A percentile compares a stretch with the other conserved stretches of the same genome.
phyloP scores from a whole-genome alignment of 2,113 vertebrate species.

The Saguinus imperator region DNA sequence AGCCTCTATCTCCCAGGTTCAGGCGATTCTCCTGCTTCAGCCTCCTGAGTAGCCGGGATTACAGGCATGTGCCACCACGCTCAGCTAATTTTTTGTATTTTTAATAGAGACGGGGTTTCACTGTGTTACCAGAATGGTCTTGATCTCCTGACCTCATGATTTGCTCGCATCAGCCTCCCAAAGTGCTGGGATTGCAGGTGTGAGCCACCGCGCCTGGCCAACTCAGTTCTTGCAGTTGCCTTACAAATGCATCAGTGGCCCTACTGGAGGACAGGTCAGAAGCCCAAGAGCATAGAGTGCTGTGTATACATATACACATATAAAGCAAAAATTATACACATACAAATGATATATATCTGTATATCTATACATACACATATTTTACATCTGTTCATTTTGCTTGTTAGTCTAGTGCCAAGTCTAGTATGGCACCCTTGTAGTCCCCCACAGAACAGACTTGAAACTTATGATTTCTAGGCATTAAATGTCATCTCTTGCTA shows the following conservation, averaged over 20 bases:
- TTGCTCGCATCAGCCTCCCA: too few species aligned
- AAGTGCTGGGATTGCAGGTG: too few species aligned
- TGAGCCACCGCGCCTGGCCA: too few species aligned
- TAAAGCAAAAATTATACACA: not conserved
- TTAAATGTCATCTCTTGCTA: not conserved
- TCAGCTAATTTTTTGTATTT: too few species aligned
- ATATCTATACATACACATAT: not conserved
- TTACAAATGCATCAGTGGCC: not conserved
- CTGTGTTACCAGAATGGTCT: too few species aligned
- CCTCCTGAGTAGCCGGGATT: too few species aligned
- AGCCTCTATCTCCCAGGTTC: too few species aligned
- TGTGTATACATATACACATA: not conserved
- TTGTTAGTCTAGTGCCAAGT: not conserved
- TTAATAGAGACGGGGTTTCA: too few species aligned
- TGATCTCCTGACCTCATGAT: too few species aligned
- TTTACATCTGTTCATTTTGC: not conserved
- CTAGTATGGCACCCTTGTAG: not conserved
- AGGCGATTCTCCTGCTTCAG: too few species aligned
- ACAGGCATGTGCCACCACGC: too few species aligned
- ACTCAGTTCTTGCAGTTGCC: not conserved
- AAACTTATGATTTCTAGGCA: not conserved
- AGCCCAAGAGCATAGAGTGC: not conserved
- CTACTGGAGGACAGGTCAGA: not conserved
- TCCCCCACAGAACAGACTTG: not conserved
- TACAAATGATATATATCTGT: not conserved